Conservation (phyloP, 1,140 invertebrate species). For the Drosophila kurseongensis region DNA sequence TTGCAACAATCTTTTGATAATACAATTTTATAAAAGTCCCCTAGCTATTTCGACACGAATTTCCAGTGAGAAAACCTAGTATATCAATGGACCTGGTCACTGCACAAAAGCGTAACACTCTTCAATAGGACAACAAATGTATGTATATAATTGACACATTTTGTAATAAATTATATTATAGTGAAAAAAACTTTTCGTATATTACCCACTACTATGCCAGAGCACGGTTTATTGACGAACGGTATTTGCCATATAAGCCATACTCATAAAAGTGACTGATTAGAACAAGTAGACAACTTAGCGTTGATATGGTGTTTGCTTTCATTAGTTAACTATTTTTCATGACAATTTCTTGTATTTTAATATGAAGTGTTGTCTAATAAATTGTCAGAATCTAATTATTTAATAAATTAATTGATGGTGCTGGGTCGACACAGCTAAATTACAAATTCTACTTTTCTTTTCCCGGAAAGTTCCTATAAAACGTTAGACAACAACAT, state of each 20-base stretch:
- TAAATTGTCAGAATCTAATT: too few relatives aligned
- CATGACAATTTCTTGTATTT: too few relatives aligned
- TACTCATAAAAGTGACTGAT: background rate
- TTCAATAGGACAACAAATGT: too few relatives aligned
- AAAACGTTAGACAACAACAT: background rate
- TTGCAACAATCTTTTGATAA: slow-evolving; percentile 3
- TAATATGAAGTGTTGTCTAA: too few relatives aligned
- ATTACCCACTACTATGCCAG: background rate
- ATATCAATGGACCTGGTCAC: background rate
- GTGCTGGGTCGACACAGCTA: background rate
- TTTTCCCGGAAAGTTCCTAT: background rate
- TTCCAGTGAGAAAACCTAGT: background rate
- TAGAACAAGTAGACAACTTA: background rate
- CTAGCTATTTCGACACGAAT: background rate
- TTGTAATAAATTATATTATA: too few relatives aligned
- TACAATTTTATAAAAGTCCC: slow-evolving; percentile 11
- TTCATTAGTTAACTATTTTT: background rate
- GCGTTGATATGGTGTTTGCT: background rate
- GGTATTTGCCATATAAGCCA: slow-evolving; percentile 1
- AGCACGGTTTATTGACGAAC: background rate
- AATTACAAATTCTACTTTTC: background rate
- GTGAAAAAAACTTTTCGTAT: background rate
- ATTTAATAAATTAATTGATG: background rate
- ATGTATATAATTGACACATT: too few relatives aligned
- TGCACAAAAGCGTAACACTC: background rate